Conservation (phyloP, 2,888 invertebrate genomes). For the Calliopum simillimum region DNA sequence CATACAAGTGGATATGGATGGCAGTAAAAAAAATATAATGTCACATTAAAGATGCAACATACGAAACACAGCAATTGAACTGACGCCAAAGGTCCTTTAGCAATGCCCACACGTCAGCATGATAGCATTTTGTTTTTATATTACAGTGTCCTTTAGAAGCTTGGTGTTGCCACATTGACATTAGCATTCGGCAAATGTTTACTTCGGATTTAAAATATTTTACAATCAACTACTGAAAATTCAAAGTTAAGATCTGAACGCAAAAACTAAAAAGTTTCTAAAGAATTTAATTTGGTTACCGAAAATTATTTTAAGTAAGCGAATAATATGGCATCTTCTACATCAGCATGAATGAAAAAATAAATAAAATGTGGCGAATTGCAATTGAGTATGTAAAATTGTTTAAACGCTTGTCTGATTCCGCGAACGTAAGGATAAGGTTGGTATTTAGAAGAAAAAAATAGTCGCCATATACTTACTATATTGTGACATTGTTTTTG, state of each 20-base stretch:
- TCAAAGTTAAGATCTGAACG: too few species aligned
- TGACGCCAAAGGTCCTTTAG: constrained; percentile 53
- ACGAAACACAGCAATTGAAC: constrained; percentile 42
- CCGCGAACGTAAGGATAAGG: constrained; percentile 14
- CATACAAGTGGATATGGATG: not conserved
- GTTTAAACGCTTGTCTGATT: constrained; percentile 57
- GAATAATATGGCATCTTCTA: constrained; percentile 10
- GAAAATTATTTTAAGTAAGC: too few species aligned
- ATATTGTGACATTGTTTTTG: too few species aligned
- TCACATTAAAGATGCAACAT: constrained; percentile 31
- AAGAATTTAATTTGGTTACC: too few species aligned
- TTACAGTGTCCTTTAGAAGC: constrained; percentile 1
- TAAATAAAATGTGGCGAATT: constrained; percentile 25
- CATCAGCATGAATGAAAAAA: not conserved
- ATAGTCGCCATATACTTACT: too few species aligned
- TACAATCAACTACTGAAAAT: too few species aligned
- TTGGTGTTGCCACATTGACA: constrained; percentile 12
- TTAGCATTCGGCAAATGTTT: too few species aligned
- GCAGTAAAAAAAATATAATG: constrained; percentile 8
- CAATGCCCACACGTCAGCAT: constrained; percentile 27
- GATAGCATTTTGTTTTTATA: constrained; percentile 24
- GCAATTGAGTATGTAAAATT: constrained; percentile 56
- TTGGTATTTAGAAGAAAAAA: too few species aligned
- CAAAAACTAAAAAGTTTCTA: too few species aligned
- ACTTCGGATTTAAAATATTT: too few species aligned